Evolutionary conservation across 1,140 invertebrate genomes (phyloP).

Genomic region (Catajapyx aquilonaris): DNA sequence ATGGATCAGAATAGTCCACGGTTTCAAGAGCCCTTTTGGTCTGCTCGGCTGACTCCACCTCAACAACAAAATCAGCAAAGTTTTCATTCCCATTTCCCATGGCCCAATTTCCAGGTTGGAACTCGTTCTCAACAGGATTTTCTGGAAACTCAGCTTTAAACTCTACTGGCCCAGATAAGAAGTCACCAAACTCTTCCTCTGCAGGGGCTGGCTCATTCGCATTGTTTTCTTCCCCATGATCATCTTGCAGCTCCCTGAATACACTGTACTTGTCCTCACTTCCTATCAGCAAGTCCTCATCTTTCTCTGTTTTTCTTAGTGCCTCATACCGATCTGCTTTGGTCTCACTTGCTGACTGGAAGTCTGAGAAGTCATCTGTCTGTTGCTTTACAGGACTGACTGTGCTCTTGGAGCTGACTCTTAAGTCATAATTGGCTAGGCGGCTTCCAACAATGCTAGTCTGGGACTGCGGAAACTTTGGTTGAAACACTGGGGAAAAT

Average conservation of each 20-base stretch:
- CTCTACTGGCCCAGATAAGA: conserved; percentile 26
- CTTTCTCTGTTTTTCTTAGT: not conserved
- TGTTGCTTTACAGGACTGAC: conserved; percentile 6
- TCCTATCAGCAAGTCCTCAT: conserved; percentile 10
- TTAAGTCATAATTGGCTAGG: conserved; percentile 28
- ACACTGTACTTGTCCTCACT: conserved; percentile 25
- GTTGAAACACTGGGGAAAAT: not conserved
- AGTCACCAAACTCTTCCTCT: conserved; percentile 35
- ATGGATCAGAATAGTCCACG: conserved; percentile 20
- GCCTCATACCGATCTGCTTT: not conserved
- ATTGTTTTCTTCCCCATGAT: not conserved
- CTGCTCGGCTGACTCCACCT: conserved; percentile 19
- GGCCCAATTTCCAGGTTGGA: conserved; percentile 10
- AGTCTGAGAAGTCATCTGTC: conserved; percentile 11
- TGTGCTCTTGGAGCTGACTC: conserved; percentile 20
- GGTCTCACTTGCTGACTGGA: conserved; percentile 6
- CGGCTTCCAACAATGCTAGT: conserved; percentile 20
- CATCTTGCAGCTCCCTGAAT: conserved; percentile 14
- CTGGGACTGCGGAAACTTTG: not conserved
- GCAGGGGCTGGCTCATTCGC: not conserved
- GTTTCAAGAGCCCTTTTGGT: conserved; percentile 11
- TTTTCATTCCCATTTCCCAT: conserved; percentile 8
- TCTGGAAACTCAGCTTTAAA: not conserved
- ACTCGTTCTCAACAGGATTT: not conserved
- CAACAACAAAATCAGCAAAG: conserved; percentile 19